Conservation (phyloP, 2,888 invertebrate species). For the Magallana nippona region DNA sequence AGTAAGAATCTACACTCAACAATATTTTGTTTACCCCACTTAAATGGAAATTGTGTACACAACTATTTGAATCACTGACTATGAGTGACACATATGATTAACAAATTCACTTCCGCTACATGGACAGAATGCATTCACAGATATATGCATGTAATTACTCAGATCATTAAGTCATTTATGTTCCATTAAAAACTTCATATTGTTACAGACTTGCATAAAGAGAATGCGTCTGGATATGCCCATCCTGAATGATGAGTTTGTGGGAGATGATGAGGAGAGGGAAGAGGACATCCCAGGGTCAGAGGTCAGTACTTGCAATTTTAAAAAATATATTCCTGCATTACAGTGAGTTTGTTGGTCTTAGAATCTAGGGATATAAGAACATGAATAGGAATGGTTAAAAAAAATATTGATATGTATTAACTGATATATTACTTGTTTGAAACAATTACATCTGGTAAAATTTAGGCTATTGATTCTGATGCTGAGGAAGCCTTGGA, state of each 20-base stretch:
- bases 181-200: too few relatives aligned
- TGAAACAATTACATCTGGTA: not conserved
- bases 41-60: too few relatives aligned
- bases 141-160: not conserved
- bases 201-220: constrained; percentile 74
- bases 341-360: too few relatives aligned
- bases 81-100: not conserved
- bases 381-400: too few relatives aligned
- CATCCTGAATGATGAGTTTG: constrained; percentile 69
- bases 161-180: too few relatives aligned
- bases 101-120: not conserved
- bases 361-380: too few relatives aligned
- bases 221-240: constrained; percentile 78
- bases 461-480: constrained; percentile 39
- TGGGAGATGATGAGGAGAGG: constrained; percentile 57
- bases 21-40: not conserved
- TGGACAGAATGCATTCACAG: not conserved
- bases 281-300: constrained; percentile 5
- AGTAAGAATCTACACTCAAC: constrained; percentile 80
- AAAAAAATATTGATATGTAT: too few relatives aligned
- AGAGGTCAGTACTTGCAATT: not conserved
- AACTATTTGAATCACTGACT: too few relatives aligned
- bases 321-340: not conserved
- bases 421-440: too few relatives aligned
- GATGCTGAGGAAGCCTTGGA: constrained; percentile 70